phyloP scores from a whole-genome alignment of 2,888 invertebrate genomes.

The Gymnocheta viridis region DNA sequence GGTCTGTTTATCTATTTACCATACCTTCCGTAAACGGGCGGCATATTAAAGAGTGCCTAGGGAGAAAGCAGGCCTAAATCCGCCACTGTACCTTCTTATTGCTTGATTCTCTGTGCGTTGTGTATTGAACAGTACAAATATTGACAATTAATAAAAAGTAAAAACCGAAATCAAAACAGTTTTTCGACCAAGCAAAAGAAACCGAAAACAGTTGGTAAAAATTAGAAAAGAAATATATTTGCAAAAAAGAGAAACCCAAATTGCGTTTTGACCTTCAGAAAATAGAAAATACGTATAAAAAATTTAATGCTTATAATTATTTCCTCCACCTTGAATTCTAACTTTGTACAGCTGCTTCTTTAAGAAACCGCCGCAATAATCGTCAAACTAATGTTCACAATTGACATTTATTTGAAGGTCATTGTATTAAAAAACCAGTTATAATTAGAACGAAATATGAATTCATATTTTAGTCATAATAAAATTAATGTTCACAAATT shows the following conservation, averaged over 20 bases:
- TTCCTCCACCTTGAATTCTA: neutral
- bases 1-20: no score
- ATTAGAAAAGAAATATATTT: neutral
- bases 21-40: no score
- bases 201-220: neutral
- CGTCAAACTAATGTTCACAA: conserved; percentile 16
- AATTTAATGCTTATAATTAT: neutral
- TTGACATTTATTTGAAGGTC: conserved; percentile 49
- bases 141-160: no score
- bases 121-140: no score
- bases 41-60: no score
- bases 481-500: conserved; percentile 34
- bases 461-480: conserved; percentile 75
- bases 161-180: neutral
- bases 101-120: no score
- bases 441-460: conserved; percentile 23
- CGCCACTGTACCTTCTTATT: no score
- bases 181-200: neutral
- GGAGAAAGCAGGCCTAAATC: no score
- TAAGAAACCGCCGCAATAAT: conserved; percentile 4
- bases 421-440: neutral
- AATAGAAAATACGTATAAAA: no score
- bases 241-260: neutral
- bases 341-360: neutral
- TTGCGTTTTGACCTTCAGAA: neutral